Evolutionary conservation across 1,140 invertebrate species (phyloP), one percentile per base, ranked within the genome.

Genomic region (Phymorhynchus buccinoides): DNA sequence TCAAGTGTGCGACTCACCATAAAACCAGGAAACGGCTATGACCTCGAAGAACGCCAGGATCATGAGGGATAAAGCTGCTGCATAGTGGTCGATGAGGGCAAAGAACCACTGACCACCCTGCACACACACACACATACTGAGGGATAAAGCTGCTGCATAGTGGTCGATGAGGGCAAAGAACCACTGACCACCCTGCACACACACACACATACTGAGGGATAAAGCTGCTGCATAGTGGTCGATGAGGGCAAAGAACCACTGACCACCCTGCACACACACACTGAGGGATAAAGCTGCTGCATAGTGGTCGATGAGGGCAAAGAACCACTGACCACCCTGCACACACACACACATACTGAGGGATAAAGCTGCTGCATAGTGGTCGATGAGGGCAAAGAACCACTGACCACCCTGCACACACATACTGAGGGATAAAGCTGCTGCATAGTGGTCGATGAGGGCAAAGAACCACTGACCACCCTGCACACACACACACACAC

Each of bases 161-260:
- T 97, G 97, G 91, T 98, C 97, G 91, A 98, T 96, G 44, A 98
- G 93, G 95, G 97, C 96, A 92, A 98, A 98, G 90, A 97, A 96
- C 90, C 97, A 98, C 88, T 98, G 27, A 52, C 12, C 48, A 52
- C n/a, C n/a, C n/a, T n/a, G n/a, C n/a, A n/a, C n/a, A n/a, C n/a
- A n/a, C n/a, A n/a, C n/a, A n/a, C n/a, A n/a, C n/a, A n/a, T n/a
- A n/a, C n/a, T 97, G 62, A 98, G 96, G 12, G 97, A 97, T 86
- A 98, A 95, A 0, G 97, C 97, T 30, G 97, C 97, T 9, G 97
- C 96, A 92, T 98, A 98, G 92, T 97, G 97, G 91, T 98, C 97
- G 91, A 98, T 96, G 44, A 98, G 93, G 95, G 97, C 96, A 92
- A 98, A 98, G 90, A 97, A 96, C 90, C 97, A 98, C 88, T 98